Evolutionary conservation across 2,888 invertebrate genomes (phyloP), one percentile per base, ranked within the genome.

Genomic region (Drosophila buzzatii): DNA sequence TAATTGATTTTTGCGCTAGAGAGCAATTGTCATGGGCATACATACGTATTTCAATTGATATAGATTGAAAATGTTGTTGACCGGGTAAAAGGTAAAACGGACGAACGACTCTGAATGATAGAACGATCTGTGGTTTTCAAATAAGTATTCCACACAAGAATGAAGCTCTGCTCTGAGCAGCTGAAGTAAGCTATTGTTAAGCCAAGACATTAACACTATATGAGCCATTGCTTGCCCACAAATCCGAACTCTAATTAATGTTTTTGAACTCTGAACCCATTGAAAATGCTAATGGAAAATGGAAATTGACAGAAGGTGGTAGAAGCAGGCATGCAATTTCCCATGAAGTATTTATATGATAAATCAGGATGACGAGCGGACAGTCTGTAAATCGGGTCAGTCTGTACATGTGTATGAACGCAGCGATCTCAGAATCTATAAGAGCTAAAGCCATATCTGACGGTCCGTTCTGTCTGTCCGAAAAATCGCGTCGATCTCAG

Each of bases 1-100:
- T 84, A 88, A 85, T 88, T 85, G 89, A 85, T 88, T 88, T 85
- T 85, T 82, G 87, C 64, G 68, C 75, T 65, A 66, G 61, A 77
- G 81, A 56, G 31, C 78, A 80, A 77, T 81, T 73, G 80, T 70
- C 80, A 73, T 59, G 73, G 63, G 64, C 59, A 77, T 66, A 55
- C 60, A 61, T 67, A 70, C 60, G 65, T 67, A 70, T 73, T 55
- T 71, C 71, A 77, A 70, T 81, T 74, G 67, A 53, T 65, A 63
- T 63, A 69, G 69, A 78, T 72, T 63, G 60, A 35, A 65, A 58
- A 27, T 51, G 55, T 23, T 39, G 41, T 20, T 56, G 59, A 39
- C 42, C 23, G 20, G 31, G 7, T 1, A 33, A 10, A n/a, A 33
- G 33, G 33, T 12, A 59, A 16, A 45, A 35, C 39, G 20, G 23